Percentiles rank a stretch among this genome's conserved stretches.
These are phyloP conservation scores for Misgurnus anguillicaudatus DNA, from an alignment of 2,113 vertebrate species.

Conservation along the genomic window DNA sequence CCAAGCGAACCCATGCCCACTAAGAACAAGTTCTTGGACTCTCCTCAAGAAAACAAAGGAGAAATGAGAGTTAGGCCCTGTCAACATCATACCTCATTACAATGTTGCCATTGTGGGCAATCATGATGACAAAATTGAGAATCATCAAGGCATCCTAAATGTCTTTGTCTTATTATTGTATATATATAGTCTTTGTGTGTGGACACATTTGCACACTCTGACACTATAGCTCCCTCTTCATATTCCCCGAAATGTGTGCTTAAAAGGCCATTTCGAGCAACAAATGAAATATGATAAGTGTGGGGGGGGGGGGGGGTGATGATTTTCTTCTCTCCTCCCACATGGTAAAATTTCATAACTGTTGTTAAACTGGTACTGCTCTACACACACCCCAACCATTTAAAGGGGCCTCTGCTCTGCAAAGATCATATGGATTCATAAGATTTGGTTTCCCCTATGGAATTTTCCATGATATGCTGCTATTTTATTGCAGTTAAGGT, in stretches of 20 bases:
- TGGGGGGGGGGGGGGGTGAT: constrained; percentile 26
- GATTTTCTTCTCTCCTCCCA: constrained; percentile 37
- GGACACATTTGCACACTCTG: constrained; percentile 29
- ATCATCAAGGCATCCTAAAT: constrained; percentile 19
- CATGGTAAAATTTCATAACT: constrained; percentile 47
- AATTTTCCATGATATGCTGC: constrained; percentile 52
- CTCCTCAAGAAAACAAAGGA: constrained; percentile 26
- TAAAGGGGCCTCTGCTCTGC: constrained; percentile 40
- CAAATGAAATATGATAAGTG: constrained; percentile 24
- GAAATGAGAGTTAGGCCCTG: constrained; percentile 30
- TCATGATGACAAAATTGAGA: constrained; percentile 42
- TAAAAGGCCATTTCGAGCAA: constrained; percentile 16
- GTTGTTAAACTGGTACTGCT: constrained; percentile 44
- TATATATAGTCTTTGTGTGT: constrained; percentile 20
- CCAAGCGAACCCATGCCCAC: constrained; percentile 26
- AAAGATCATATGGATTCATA: constrained; percentile 53
- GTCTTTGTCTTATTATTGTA: constrained; percentile 20
- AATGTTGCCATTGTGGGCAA: constrained; percentile 53
- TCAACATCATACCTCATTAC: constrained; percentile 45
- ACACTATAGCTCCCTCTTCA: constrained; percentile 1
- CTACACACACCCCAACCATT: constrained; percentile 29
- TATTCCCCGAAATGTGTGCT: constrained; percentile 34
- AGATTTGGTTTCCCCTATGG: constrained; percentile 46
- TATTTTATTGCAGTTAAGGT: constrained; percentile 28
- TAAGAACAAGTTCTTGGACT: constrained; percentile 20